Evolutionary conservation across 2,113 vertebrate genomes (phyloP).

Genomic region (Tragelaphus imberbis): DNA sequence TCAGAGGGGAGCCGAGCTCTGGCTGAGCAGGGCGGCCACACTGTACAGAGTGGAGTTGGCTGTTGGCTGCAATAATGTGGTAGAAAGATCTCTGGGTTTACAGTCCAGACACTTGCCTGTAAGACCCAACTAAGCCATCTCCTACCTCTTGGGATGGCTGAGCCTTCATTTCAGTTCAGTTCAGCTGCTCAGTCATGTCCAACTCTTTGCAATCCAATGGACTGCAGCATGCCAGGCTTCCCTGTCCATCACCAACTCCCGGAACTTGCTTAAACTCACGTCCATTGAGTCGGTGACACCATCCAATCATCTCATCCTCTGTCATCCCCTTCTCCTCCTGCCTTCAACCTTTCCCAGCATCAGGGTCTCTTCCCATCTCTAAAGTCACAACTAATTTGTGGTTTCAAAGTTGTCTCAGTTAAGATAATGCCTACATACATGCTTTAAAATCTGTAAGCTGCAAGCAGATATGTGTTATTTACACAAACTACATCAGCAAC

Average conservation of each 20-base stretch:
- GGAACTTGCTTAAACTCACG: not conserved
- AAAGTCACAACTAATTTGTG: not conserved
- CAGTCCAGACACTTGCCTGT: not conserved
- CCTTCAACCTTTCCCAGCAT: not conserved
- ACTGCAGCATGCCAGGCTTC: not conserved
- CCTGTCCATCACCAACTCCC: not conserved
- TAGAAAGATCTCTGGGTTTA: not conserved
- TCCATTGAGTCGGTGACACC: not conserved
- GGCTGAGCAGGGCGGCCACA: rapidly evolving
- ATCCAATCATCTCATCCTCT: not conserved
- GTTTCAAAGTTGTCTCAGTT: not conserved
- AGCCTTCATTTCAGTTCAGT: not conserved
- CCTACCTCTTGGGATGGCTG: not conserved
- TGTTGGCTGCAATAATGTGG: not conserved
- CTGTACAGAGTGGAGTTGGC: not conserved
- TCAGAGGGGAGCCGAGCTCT: not conserved
- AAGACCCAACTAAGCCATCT: not conserved
- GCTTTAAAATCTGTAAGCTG: not conserved
- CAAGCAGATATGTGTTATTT: not conserved
- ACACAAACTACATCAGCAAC: not conserved
- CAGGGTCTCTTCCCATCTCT: not conserved
- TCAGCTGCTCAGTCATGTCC: not conserved
- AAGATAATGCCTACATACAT: not conserved
- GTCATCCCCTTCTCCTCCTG: not conserved
- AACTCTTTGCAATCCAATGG: not conserved